These are phyloP conservation scores for Amblyopsis hoosieri DNA, from an alignment of 2,797 vertebrate genomes.

Conservation along the genomic window DNA sequence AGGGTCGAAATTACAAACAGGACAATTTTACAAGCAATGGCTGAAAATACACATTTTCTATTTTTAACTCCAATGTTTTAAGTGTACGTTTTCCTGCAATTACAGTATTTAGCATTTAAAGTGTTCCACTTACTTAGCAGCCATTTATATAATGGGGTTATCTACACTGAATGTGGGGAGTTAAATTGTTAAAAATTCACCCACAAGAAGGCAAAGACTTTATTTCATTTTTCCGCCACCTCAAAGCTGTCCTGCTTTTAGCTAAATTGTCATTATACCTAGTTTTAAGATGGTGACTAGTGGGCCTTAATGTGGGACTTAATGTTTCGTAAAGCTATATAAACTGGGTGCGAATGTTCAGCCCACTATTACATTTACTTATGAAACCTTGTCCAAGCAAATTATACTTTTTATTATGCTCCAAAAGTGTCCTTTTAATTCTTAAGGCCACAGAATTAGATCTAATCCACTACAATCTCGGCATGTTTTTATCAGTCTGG, in stretches of 20 bases:
- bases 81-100: slow-evolving; percentile 58
- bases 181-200: slow-evolving; percentile 46
- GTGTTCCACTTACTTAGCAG: slow-evolving; percentile 54
- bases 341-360: slow-evolving; percentile 29
- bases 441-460: slow-evolving; percentile 38
- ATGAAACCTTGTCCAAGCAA: slow-evolving; percentile 38
- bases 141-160: slow-evolving; percentile 58
- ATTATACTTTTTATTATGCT: slow-evolving; percentile 16
- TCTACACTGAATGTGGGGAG: slow-evolving; percentile 62
- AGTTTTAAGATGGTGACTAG: slow-evolving; percentile 21
- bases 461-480: slow-evolving; percentile 37
- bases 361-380: slow-evolving; percentile 23
- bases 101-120: slow-evolving; percentile 55
- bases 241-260: slow-evolving; percentile 21
- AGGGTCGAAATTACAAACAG: neutral
- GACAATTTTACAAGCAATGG: neutral
- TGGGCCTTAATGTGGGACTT: neutral
- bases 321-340: slow-evolving; percentile 32
- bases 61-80: slow-evolving; percentile 51
- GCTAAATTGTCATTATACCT: slow-evolving; percentile 5
- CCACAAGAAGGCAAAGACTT: slow-evolving; percentile 57
- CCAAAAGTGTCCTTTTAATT: slow-evolving; percentile 22
- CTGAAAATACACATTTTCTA: slow-evolving; percentile 34
- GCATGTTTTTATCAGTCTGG: slow-evolving; percentile 52
- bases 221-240: slow-evolving; percentile 36